Base-by-base conservation (phyloP, 1,140 invertebrate species). In the Ceratina australensis region DNA sequence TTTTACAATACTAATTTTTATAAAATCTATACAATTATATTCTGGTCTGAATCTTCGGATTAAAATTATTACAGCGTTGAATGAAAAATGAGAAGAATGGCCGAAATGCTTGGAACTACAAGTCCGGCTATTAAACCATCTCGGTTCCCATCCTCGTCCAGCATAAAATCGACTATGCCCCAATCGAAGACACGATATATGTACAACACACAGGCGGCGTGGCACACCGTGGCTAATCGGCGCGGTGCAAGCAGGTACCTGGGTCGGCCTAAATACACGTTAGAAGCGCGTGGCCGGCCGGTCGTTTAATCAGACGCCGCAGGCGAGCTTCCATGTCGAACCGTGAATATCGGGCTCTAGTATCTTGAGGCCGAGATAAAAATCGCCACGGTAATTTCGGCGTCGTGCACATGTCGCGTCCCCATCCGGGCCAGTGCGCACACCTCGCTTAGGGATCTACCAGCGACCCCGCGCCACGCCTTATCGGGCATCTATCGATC, bases 351-450 rank as follows among this genome's bases (percentile, higher is more conserved):
- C 90, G 84, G 82, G 72, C 81, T 61, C 64, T 82, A 73, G 83
- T 89, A 91, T 91, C 90, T 90, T 74, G 2, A 5, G 68, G 49
- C 56, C 54, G 64, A 69, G 91, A 92, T 92, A 89, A 87, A 88
- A 85, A 91, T 91, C 91, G 84, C 87, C 84, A 86, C 84, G 87
- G 89, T 83, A 91, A 90, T 91, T 91, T 91, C 75, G 87, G 87
- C 91, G 86, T 91, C 89, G 87, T 87, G 88, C 90, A 92, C 90
- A 92, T 92, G 91, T 91, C 91, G 88, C 87, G 89, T 86, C 78
- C 28, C 81, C 75, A 74, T 84, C 81, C 77, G 78, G 28, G 69
- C 74, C 82, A 71, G 28, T 66, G 69, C 59, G 74, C 73, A 64
- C 18, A 72, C 65, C 24, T 54, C 54, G 54, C 50, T 79, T n/a